These are phyloP conservation scores for Rhynchonycteris naso DNA, from an alignment of 2,797 vertebrate species.

Conservation along the genomic window DNA sequence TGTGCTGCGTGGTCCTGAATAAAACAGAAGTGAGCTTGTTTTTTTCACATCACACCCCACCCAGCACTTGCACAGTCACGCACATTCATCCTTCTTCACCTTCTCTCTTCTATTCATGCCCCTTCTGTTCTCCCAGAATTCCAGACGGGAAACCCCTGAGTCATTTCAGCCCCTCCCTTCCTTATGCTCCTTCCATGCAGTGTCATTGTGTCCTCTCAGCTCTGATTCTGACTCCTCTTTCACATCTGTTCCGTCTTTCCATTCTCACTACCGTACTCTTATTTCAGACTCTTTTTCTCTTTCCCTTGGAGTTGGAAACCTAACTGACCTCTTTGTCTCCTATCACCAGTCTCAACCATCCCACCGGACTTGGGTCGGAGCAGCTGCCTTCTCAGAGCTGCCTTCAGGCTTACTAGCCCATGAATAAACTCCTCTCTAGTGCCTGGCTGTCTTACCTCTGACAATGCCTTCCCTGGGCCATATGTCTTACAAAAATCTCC, in stretches of 20 bases:
- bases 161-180: slow-evolving; percentile 28
- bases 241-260: slow-evolving; percentile 56
- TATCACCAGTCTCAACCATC: neutral
- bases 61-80: neutral
- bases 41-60: neutral
- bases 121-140: neutral
- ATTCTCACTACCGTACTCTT: slow-evolving; percentile 18
- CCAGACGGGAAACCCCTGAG: slow-evolving; percentile 45
- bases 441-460: neutral
- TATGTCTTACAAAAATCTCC: neutral
- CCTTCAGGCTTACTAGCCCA: neutral
- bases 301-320: neutral
- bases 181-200: neutral
- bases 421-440: neutral
- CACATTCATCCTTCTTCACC: neutral
- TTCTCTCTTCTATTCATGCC: neutral
- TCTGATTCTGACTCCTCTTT: slow-evolving; percentile 43
- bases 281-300: neutral
- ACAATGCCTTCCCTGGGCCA: neutral
- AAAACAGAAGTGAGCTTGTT: neutral
- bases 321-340: neutral
- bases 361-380: neutral
- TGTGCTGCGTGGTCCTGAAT: neutral
- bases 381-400: neutral
- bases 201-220: slow-evolving; percentile 41